Base-by-base conservation (phyloP, 2,113 vertebrate genomes). In the Miniopterus natalensis region DNA sequence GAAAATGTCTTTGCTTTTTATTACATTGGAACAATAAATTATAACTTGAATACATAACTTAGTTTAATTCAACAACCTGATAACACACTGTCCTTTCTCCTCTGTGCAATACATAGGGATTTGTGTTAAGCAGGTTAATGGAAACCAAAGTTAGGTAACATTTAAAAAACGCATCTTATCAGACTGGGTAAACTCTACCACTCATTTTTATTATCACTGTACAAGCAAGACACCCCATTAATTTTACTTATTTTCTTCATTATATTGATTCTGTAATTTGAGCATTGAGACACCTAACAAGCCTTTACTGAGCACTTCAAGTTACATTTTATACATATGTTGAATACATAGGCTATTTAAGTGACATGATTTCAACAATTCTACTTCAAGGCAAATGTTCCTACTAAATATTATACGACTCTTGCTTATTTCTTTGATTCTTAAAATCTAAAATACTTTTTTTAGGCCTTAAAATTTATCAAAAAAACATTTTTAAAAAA, bases 201-300 rank as follows among this genome's bases (percentile, higher is more conserved):
- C 12, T 95, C 59, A 65, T 89, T 95, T 78, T 84, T 13, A 18
- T 86, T 71, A 79, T 53, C 68, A 92, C 57, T 74, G 8, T 68
- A 49, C 55, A 78, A 89, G 36, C 23, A 53, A 74, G 29, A 36
- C 36, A 94, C 40, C 29, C 40, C 75, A n/a, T 86, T 83, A 65
- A 77, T 40, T 80, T 63, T 70, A n/a, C n/a, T 27, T 36, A 3
- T 20, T 85, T 94, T 86, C 77, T 78, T 55, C 11, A 93, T 45
- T 70, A 27, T 17, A 31, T 29, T 63, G 12, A 55, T 77, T 71
- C 83, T 77, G 53, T 49, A 90, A 93, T 63, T 86, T 83, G 27
- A 75, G 12, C 49, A 66, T 29, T 61, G 47, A 70, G 51, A 87
- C 29, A 93, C 13, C 31, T n/a, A 90, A 23, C 15, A 87, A 49